Evolutionary conservation across 2,888 invertebrate species (phyloP), one percentile per base, ranked within the genome.

Genomic region (Strigamia maritima): DNA sequence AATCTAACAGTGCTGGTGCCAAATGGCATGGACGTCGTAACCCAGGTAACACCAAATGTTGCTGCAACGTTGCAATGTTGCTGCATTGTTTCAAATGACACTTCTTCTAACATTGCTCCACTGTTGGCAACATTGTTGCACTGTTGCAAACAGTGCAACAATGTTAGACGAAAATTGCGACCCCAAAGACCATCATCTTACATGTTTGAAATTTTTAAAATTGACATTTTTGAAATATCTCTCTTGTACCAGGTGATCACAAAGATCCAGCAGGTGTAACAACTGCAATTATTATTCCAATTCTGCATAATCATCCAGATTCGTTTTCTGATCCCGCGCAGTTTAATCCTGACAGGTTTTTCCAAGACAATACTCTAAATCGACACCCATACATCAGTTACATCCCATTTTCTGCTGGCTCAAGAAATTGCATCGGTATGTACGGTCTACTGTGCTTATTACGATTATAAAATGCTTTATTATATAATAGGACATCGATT

Each of bases 41-140:
- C 81, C 82, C 88, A 80, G n/a, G 82, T 88, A 70, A 88, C 88
- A 1, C 88, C 88, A n/a, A n/a, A n/a, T n/a, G n/a, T n/a, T n/a
- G n/a, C n/a, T n/a, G n/a, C n/a, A n/a, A n/a, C n/a, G n/a, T n/a
- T n/a, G n/a, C n/a, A n/a, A n/a, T n/a, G n/a, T n/a, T n/a, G n/a
- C n/a, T n/a, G n/a, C n/a, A n/a, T n/a, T n/a, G n/a, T n/a, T n/a
- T n/a, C n/a, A n/a, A n/a, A n/a, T n/a, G n/a, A n/a, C n/a, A n/a
- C n/a, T n/a, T n/a, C n/a, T n/a, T n/a, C n/a, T n/a, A n/a, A n/a
- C n/a, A n/a, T n/a, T n/a, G 35, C 10, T 35, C 35, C 35, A 6
- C 0, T 35, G 14, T 14, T n/a, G 4, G 14, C n/a, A n/a, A n/a
- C n/a, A n/a, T n/a, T n/a, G n/a, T n/a, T n/a, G n/a, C n/a, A n/a